Conservation (phyloP, 1,140 invertebrate species). For the Caenorhabditis briggsae region DNA sequence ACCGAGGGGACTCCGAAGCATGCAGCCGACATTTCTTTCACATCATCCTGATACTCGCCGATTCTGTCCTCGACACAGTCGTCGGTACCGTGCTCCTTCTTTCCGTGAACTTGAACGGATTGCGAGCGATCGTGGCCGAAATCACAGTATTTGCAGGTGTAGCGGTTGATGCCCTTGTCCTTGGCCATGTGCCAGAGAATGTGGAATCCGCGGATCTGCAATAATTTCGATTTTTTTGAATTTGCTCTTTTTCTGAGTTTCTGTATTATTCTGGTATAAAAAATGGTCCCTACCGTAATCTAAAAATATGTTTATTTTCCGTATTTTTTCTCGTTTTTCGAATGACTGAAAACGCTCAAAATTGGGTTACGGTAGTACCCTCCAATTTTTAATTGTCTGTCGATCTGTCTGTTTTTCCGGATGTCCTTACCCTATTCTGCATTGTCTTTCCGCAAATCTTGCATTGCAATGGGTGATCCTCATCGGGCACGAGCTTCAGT, state of each 20-base stretch:
- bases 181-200: conserved; percentile 74
- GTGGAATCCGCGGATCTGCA: conserved; percentile 76
- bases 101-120: conserved; percentile 71
- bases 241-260: too few species aligned
- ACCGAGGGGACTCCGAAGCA: conserved; percentile 75
- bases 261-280: too few species aligned
- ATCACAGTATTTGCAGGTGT: conserved; percentile 71
- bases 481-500: conserved; percentile 49
- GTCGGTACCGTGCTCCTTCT: conserved; percentile 71
- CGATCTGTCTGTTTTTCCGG: too few species aligned
- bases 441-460: conserved; percentile 74
- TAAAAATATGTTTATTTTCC: too few species aligned
- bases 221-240: conserved; percentile 15
- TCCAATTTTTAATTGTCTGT: too few species aligned
- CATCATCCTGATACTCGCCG: conserved; percentile 71
- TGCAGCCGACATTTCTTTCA: conserved; percentile 73
- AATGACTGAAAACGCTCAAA: too few species aligned
- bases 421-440: conserved; percentile 67
- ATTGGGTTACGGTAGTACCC: too few species aligned
- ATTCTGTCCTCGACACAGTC: conserved; percentile 70
- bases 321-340: too few species aligned
- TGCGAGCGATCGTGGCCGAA: conserved; percentile 76
- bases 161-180: conserved; percentile 75
- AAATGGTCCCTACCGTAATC: too few species aligned
- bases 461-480: conserved; percentile 71